Conservation (phyloP, 2,888 invertebrate species). For the Latheticus oryzae region DNA sequence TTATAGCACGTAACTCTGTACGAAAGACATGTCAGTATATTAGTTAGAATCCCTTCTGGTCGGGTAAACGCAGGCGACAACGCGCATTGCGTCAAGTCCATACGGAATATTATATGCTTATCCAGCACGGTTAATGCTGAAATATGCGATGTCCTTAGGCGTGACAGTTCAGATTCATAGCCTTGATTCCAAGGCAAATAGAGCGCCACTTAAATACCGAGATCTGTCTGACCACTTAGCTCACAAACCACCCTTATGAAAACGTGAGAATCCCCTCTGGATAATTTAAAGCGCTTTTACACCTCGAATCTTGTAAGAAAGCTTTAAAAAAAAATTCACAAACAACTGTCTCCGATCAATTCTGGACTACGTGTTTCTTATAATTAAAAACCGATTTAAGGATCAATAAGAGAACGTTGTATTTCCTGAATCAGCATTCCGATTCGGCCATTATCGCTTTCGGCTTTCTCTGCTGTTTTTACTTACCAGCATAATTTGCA, state of each 20-base stretch:
- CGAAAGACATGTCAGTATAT: slow-evolving; percentile 36
- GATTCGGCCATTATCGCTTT: slow-evolving; percentile 27
- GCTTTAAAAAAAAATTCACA: slow-evolving; percentile 21
- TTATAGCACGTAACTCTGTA: slow-evolving; percentile 42
- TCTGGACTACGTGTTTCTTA: slow-evolving; percentile 6
- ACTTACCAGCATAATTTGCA: slow-evolving; percentile 40
- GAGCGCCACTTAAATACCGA: slow-evolving; percentile 54
- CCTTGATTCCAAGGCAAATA: slow-evolving; percentile 57
- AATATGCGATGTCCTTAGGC: slow-evolving; percentile 51
- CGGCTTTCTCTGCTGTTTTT: slow-evolving; percentile 30
- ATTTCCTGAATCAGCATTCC: slow-evolving; percentile 44
- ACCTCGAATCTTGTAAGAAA: slow-evolving; percentile 5
- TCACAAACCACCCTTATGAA: slow-evolving; percentile 47
- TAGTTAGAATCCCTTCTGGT: slow-evolving; percentile 24
- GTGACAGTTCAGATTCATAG: slow-evolving; percentile 56
- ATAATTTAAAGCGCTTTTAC: slow-evolving; percentile 22
- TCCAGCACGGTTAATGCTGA: slow-evolving; percentile 55
- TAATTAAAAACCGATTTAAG: slow-evolving; percentile 32
- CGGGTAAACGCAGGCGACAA: slow-evolving; percentile 32
- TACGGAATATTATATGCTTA: slow-evolving; percentile 55
- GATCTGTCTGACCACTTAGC: slow-evolving; percentile 54
- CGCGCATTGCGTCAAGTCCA: slow-evolving; percentile 51
- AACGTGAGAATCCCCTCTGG: slow-evolving; percentile 45
- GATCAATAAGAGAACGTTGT: slow-evolving; percentile 24
- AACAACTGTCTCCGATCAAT: slow-evolving; percentile 17